Percentiles rank a stretch among this genome's conserved stretches.
phyloP scores from a whole-genome alignment of 2,797 vertebrate genomes.

The Sebastes hopkinsi region DNA sequence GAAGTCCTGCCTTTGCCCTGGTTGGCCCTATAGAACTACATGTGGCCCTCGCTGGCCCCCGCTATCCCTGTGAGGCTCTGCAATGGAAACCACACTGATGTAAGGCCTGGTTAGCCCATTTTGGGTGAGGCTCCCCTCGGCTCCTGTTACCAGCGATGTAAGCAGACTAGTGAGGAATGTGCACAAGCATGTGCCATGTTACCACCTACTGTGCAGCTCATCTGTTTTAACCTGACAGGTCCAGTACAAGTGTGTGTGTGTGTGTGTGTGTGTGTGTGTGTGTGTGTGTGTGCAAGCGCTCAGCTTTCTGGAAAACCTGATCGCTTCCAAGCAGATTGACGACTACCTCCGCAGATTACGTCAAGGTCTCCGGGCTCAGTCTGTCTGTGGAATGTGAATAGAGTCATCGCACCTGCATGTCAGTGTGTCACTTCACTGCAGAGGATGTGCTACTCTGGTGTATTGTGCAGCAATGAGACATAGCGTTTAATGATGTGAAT shows the following conservation, averaged over 20 bases:
- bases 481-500: background rate
- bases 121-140: constrained; percentile 54
- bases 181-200: constrained; percentile 58
- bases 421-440: constrained; percentile 6
- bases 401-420: constrained; percentile 53
- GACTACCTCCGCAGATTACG: constrained; percentile 21
- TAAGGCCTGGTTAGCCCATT: constrained; percentile 52
- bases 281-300: background rate
- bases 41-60: background rate
- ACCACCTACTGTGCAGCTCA: constrained; percentile 76
- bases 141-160: constrained; percentile 74
- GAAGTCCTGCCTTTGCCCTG: background rate
- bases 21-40: background rate
- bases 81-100: constrained; percentile 43
- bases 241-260: constrained; percentile 4
- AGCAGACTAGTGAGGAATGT: constrained; percentile 73
- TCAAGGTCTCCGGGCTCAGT: background rate
- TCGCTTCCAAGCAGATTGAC: constrained; percentile 33
- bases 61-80: constrained; percentile 20
- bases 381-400: constrained; percentile 46
- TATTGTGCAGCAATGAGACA: background rate
- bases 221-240: constrained; percentile 76
- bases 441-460: background rate
- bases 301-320: constrained; percentile 55
- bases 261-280: background rate